phyloP scores from a whole-genome alignment of 2,113 vertebrate genomes.

The Deroptyus accipitrinus region DNA sequence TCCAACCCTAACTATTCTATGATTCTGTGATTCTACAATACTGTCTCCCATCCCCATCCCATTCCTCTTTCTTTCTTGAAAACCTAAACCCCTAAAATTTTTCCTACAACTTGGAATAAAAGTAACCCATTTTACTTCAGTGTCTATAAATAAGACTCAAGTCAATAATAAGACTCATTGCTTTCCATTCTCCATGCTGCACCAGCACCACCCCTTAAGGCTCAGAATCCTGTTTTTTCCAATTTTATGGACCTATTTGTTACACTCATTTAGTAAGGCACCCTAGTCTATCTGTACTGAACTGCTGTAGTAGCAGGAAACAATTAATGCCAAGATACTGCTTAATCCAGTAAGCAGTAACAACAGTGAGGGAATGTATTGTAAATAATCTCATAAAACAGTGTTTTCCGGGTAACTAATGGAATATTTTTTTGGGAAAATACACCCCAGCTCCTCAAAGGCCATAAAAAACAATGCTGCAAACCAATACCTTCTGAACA shows the following conservation, averaged over 20 bases:
- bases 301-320: not conserved
- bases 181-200: not conserved
- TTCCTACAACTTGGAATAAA: not conserved
- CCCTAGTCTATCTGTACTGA: not conserved
- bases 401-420: not conserved
- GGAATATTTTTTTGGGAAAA: not conserved
- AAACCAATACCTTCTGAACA: not conserved
- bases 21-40: not conserved
- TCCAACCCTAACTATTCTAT: no score
- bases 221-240: not conserved
- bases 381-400: not conserved
- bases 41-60: not conserved
- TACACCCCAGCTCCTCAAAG: not conserved
- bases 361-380: not conserved
- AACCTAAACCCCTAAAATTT: not conserved
- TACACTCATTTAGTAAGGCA: not conserved
- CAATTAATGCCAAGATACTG: not conserved
- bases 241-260: not conserved
- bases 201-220: not conserved
- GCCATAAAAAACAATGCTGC: not conserved
- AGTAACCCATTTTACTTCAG: not conserved
- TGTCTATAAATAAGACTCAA: not conserved
- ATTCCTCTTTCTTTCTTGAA: not conserved
- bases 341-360: not conserved
- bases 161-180: no score